Evolutionary conservation across 1,140 invertebrate species (phyloP).

Genomic region (Hyles euphorbiae): DNA sequence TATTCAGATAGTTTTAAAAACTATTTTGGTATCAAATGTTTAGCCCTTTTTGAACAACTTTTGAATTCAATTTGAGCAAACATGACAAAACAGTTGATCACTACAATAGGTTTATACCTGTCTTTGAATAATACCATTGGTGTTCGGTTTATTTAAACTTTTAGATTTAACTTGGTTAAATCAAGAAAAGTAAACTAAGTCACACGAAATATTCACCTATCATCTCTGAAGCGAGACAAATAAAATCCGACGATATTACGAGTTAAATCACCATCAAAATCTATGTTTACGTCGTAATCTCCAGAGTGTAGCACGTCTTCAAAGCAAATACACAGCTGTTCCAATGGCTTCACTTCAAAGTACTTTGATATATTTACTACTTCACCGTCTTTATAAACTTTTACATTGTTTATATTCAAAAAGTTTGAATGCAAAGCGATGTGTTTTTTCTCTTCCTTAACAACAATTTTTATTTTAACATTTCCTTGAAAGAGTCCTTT

Average conservation of each 20-base stretch:
- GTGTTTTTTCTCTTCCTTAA: slow-evolving; percentile 76
- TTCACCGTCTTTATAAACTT: slow-evolving; percentile 37
- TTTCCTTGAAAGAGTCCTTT: slow-evolving; percentile 82
- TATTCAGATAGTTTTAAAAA: neutral
- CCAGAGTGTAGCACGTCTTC: slow-evolving; percentile 36
- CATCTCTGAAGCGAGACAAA: slow-evolving; percentile 49
- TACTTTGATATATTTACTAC: slow-evolving; percentile 43
- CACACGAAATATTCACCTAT: slow-evolving; percentile 31
- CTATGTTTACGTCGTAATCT: slow-evolving; percentile 52
- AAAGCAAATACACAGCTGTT: slow-evolving; percentile 55
- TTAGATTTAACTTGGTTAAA: too few relatives aligned
- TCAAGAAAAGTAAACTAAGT: too few relatives aligned
- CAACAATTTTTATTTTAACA: slow-evolving; percentile 82
- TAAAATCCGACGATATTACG: slow-evolving; percentile 76
- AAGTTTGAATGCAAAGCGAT: slow-evolving; percentile 84
- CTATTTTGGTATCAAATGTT: neutral
- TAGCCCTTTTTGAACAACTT: neutral
- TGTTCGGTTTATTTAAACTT: neutral
- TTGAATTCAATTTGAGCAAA: neutral
- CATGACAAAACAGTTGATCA: neutral
- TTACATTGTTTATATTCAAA: slow-evolving; percentile 72
- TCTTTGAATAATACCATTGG: neutral
- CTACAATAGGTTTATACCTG: neutral
- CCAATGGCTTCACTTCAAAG: slow-evolving; percentile 42
- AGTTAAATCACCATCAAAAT: slow-evolving; percentile 71